A percentile compares a stretch with the other conserved stretches of the same genome.
Evolutionary conservation across 53 echinoderm and acorn worm genomes (phyloP).

Genomic region (Zoroaster sp.): DNA sequence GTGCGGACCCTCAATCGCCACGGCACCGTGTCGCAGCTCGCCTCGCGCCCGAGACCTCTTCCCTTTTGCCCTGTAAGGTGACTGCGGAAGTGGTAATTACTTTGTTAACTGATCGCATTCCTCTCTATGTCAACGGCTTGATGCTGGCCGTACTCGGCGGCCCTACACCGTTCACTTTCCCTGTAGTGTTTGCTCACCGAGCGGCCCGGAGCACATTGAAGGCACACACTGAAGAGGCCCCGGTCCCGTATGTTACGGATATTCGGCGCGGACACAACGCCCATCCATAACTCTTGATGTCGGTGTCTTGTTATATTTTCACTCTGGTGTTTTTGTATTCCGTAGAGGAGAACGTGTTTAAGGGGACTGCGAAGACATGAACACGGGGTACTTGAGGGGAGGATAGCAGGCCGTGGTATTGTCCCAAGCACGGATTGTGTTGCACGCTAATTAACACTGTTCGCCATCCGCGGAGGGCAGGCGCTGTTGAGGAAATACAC

Average conservation of each 20-base stretch:
- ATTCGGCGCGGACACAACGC: conserved; percentile 22
- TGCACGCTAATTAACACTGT: conserved; percentile 24
- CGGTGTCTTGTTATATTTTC: conserved; percentile 38
- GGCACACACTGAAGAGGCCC: not conserved
- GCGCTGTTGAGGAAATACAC: not conserved
- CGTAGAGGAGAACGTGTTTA: conserved; percentile 25
- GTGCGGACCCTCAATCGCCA: conserved; percentile 19
- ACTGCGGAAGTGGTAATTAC: conserved; percentile 42
- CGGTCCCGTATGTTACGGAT: conserved; percentile 1
- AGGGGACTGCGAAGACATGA: not conserved
- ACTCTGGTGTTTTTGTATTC: not conserved
- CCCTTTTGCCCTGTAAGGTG: not conserved
- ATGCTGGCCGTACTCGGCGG: not conserved
- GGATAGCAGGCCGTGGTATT: not conserved
- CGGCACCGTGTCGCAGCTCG: conserved; percentile 37
- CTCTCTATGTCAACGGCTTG: conserved; percentile 9
- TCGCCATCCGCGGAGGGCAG: not conserved
- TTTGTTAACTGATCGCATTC: conserved; percentile 54
- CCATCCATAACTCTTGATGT: conserved; percentile 39
- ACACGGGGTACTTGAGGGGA: not conserved
- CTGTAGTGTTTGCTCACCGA: conserved; percentile 14
- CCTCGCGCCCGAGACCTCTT: not conserved
- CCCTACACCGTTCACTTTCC: not conserved
- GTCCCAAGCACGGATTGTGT: not conserved
- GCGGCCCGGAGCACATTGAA: not conserved